phyloP scores from a whole-genome alignment of 2,797 vertebrate genomes.

The Rhinatrema bivittatum region DNA sequence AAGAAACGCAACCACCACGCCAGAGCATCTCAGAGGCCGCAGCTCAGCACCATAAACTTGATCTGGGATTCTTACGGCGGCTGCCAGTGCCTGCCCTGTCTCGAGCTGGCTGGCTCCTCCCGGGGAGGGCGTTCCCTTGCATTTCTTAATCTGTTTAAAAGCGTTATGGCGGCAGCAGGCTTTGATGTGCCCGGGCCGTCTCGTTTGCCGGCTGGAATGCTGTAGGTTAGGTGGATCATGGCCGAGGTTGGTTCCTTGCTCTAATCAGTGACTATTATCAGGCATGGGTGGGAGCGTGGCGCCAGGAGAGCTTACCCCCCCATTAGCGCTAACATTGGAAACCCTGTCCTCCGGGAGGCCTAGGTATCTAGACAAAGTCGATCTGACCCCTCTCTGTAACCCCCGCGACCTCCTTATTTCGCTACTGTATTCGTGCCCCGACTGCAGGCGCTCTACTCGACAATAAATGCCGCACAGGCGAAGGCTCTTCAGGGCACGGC shows the following conservation, averaged over 20 bases:
- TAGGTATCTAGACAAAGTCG: neutral
- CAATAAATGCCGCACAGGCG: too few relatives aligned
- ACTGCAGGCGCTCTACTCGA: too few relatives aligned
- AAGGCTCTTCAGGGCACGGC: too few relatives aligned
- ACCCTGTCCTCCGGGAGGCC: neutral
- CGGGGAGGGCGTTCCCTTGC: too few relatives aligned
- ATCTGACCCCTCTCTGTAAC: neutral
- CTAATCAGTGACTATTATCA: conserved; percentile 23
- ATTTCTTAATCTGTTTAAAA: neutral
- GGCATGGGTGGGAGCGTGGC: conserved; percentile 29
- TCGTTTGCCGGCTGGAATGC: neutral
- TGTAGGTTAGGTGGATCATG: neutral
- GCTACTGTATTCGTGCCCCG: too few relatives aligned
- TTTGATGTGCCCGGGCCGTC: neutral
- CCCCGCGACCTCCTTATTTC: too few relatives aligned
- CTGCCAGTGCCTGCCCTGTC: too few relatives aligned
- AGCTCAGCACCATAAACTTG: too few relatives aligned
- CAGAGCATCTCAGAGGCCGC: too few relatives aligned
- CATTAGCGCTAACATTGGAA: conserved; percentile 12
- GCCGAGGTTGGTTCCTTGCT: neutral
- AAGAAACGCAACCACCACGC: too few relatives aligned
- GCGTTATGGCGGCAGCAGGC: neutral
- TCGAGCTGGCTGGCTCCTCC: too few relatives aligned
- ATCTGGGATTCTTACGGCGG: too few relatives aligned
- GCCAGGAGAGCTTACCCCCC: conserved; percentile 37